Base-by-base conservation (phyloP, 1,140 invertebrate species). In the Leptonema lineaticorne region DNA sequence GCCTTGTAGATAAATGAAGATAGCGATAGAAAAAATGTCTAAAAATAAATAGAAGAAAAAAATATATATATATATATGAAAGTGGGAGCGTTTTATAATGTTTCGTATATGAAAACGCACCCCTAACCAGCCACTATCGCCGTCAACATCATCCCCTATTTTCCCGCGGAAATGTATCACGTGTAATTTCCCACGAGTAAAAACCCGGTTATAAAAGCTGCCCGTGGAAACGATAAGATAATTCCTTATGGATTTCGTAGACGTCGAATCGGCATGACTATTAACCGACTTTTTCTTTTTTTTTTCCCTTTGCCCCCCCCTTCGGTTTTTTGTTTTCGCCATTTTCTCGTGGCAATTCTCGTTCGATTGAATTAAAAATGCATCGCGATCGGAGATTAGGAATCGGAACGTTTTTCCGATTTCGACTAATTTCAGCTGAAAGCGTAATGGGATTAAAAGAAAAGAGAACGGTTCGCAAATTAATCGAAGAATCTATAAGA, bases 1-100 rank as follows among this genome's bases (percentile, higher is more conserved):
- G 50, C 50, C 50, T 53, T 53, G 50, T 53, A 53, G 50, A 53
- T 53, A 53, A 53, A 53, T 24, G 50, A 53, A 53, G 50, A 53
- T 53, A 53, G 50, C 20, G 24, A 20, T 26, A 4, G 5, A 20
- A n/a, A 53, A 16, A n/a, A 45, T 16, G n/a, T n/a, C 30, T 33
- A 5, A 11, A 5, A 33, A 6, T 33, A 11, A 6, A 33, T 11
- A n/a, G n/a, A 48, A 4, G 41, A 48, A 48, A 48, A 48, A 20
- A 48, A 20, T 48, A 18, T 48, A 33, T 11, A 11, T 33, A 33
- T 33, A 33, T 33, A 5, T 33, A 11, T 33, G n/a, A n/a, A n/a
- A n/a, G n/a, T n/a, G n/a, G n/a, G n/a, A n/a, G n/a, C n/a, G n/a
- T n/a, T n/a, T n/a, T n/a, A n/a, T 41, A 41, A 41, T 41, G 37